These are phyloP conservation scores for Alosa sapidissima DNA, from an alignment of 2,797 vertebrate species.

Conservation along the genomic window DNA sequence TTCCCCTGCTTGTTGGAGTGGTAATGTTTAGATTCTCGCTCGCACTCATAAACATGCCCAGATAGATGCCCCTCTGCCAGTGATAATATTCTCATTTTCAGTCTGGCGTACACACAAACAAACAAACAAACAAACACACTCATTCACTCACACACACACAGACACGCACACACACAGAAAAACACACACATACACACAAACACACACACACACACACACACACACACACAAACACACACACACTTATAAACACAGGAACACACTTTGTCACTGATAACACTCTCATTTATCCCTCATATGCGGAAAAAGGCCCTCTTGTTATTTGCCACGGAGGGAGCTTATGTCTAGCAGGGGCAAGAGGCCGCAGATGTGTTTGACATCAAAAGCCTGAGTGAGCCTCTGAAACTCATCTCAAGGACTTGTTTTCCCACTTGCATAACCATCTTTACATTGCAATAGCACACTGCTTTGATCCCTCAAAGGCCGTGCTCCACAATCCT, in stretches of 20 bases:
- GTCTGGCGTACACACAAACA: background rate
- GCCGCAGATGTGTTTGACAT: background rate
- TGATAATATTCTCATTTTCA: background rate
- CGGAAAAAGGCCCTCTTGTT: background rate
- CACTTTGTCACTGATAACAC: background rate
- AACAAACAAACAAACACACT: too few species aligned
- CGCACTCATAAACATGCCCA: background rate
- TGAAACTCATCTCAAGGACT: background rate
- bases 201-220: background rate
- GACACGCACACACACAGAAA: too few species aligned
- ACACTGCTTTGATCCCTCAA: background rate
- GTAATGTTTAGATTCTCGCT: background rate
- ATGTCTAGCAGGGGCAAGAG: background rate
- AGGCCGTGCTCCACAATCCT: background rate
- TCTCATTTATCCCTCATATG: background rate
- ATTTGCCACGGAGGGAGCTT: background rate
- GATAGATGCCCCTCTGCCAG: background rate
- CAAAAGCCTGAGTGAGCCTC: background rate
- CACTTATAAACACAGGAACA: background rate
- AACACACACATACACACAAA: background rate
- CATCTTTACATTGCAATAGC: background rate
- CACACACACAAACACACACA: background rate
- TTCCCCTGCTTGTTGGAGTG: background rate
- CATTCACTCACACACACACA: too few species aligned
- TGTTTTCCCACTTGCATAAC: background rate